phyloP scores from a whole-genome alignment of 1,140 invertebrate species.

The Rhizoglyphus robini region DNA sequence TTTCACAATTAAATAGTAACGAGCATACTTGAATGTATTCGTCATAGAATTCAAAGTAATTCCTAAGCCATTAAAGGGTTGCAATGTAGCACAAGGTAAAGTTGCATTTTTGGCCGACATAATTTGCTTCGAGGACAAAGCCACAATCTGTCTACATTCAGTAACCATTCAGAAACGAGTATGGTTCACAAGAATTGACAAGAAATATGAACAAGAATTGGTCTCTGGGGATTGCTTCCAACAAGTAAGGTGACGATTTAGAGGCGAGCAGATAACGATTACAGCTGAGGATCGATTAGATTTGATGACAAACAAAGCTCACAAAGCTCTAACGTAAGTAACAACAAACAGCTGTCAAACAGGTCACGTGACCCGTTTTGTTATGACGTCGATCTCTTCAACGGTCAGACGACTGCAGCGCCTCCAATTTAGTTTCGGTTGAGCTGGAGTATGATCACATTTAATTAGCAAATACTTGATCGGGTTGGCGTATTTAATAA shows the following conservation, averaged over 20 bases:
- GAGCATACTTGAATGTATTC: conserved; percentile 1
- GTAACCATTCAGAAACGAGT: neutral
- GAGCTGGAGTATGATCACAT: too few species aligned
- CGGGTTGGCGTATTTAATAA: too few species aligned
- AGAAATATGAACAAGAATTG: neutral
- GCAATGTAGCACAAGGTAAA: neutral
- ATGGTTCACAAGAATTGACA: neutral
- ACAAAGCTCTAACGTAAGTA: neutral
- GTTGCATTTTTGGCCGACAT: neutral
- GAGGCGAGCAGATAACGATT: too few species aligned
- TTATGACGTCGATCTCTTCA: conserved; percentile 3
- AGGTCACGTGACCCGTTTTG: neutral
- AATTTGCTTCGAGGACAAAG: neutral
- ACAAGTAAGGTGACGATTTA: too few species aligned
- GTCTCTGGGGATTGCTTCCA: too few species aligned
- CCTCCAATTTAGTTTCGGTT: neutral
- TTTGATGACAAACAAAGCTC: neutral
- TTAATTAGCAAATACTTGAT: too few species aligned
- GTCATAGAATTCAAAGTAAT: neutral
- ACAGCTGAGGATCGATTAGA: neutral
- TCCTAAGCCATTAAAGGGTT: neutral
- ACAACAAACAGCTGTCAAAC: neutral
- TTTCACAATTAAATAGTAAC: neutral
- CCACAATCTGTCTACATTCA: neutral
- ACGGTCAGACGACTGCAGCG: neutral